Evolutionary conservation across 1,140 invertebrate genomes (phyloP).

Genomic region (Leptonema lineaticorne): DNA sequence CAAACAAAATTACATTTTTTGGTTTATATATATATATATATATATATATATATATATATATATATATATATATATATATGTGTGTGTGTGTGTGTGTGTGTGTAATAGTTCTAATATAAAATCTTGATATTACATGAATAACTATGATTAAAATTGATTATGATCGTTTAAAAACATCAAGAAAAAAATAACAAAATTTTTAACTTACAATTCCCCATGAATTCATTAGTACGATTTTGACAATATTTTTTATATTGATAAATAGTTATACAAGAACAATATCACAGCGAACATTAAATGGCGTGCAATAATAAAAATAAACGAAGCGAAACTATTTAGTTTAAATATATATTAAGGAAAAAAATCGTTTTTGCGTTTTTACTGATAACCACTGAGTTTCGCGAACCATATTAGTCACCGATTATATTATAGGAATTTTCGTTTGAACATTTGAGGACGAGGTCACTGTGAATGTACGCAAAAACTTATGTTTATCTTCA

Average conservation of each 20-base stretch:
- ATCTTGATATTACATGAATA: too few relatives aligned
- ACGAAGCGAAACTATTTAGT: neutral
- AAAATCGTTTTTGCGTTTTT: neutral
- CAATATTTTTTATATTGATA: neutral
- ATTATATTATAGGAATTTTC: neutral
- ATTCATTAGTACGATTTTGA: slow-evolving; percentile 13
- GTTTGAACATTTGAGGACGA: too few relatives aligned
- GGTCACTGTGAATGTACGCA: too few relatives aligned
- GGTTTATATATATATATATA: neutral
- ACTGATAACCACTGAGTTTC: neutral
- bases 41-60: neutral
- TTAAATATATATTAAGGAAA: neutral
- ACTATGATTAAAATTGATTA: too few relatives aligned
- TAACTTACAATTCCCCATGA: slow-evolving; percentile 29
- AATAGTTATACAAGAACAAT: neutral
- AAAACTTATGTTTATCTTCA: too few relatives aligned
- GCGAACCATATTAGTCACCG: neutral
- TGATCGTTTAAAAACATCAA: too few relatives aligned
- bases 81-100: too few relatives aligned
- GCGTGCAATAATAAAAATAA: neutral
- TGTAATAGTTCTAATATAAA: too few relatives aligned
- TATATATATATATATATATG: too few relatives aligned
- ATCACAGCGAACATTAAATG: neutral
- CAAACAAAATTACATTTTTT: neutral
- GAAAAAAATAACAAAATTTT: too few relatives aligned